Evolutionary conservation across 2,888 invertebrate species (phyloP), one percentile per base, ranked within the genome.

Genomic region (Drosophila eohydei): DNA sequence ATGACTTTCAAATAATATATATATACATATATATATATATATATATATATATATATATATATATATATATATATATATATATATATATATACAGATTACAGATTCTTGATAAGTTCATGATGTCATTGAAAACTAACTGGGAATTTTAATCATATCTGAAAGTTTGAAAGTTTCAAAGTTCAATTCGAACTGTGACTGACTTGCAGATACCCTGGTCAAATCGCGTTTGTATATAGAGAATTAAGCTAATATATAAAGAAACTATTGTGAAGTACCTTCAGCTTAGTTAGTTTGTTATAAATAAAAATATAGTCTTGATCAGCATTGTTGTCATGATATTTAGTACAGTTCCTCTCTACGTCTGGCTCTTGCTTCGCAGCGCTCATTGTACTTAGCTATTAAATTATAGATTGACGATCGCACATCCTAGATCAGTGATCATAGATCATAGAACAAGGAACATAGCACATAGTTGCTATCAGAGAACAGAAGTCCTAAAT

Each of bases 41-140:
- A n/a, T 16, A 50, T 16, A 46, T 34, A n/a, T n/a, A n/a, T n/a
- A n/a, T n/a, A n/a, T n/a, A n/a, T n/a, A n/a, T n/a, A 30, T 3
- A 28, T 16, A n/a, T 9, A n/a, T 11, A 30, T 12, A 40, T n/a
- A 28, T 28, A 28, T 30, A n/a, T 32, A 9, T 9, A 30, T n/a
- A n/a, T 46, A 30, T 11, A 30, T 32, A 50, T 16, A 46, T 34
- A n/a, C 26, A 59, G 32, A 34, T 63, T 58, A 48, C 46, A 32
- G 46, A 46, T 58, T 41, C 38, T 41, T 62, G 62, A 70, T 71
- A 70, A 54, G 12, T 43, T 34, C n/a, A 62, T 71, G 71, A 71
- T 71, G 62, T 70, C 71, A 71, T 50, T 58, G 32, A 28, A 26
- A 30, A 55, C 38, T 50, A 50, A 51, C 38, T 43, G 55, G 40